Percentiles rank a stretch among this genome's conserved stretches.
Conservation (phyloP, 2,888 invertebrate species). For the Sphaerophoria rueppellii region DNA sequence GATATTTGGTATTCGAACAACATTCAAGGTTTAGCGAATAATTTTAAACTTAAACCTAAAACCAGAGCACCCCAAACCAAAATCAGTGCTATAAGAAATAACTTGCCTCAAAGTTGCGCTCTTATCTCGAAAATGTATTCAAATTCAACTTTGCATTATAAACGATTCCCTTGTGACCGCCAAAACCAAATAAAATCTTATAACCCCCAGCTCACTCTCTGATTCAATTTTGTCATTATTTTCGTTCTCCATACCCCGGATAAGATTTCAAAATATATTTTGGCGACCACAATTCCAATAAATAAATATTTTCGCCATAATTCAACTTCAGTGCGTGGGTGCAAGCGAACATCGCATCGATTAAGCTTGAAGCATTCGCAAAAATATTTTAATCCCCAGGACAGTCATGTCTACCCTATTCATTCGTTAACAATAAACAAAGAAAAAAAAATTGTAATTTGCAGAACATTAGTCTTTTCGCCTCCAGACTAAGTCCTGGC, state of each 20-base stretch:
- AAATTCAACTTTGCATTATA: background rate
- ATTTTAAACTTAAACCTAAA: background rate
- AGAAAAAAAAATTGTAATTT: background rate
- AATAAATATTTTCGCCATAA: background rate
- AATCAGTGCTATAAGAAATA: background rate
- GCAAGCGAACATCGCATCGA: constrained; percentile 3
- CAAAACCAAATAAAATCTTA: background rate
- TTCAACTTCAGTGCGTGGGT: background rate
- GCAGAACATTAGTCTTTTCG: background rate
- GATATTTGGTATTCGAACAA: no score
- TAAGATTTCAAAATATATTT: background rate
- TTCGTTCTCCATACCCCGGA: background rate
- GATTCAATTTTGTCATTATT: background rate
- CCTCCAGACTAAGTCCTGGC: background rate
- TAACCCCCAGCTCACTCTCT: background rate
- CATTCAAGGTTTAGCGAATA: background rate
- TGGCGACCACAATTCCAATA: background rate
- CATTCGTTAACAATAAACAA: constrained; percentile 4
- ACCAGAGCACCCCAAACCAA: background rate
- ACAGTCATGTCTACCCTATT: constrained; percentile 4
- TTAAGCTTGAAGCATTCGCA: constrained; percentile 5
- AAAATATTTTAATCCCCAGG: constrained; percentile 16
- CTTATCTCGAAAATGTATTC: background rate
- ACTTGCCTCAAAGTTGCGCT: background rate
- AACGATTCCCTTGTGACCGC: background rate